These are phyloP conservation scores for Cyclargus thomasi DNA, from an alignment of 1,140 invertebrate species.

Conservation along the genomic window DNA sequence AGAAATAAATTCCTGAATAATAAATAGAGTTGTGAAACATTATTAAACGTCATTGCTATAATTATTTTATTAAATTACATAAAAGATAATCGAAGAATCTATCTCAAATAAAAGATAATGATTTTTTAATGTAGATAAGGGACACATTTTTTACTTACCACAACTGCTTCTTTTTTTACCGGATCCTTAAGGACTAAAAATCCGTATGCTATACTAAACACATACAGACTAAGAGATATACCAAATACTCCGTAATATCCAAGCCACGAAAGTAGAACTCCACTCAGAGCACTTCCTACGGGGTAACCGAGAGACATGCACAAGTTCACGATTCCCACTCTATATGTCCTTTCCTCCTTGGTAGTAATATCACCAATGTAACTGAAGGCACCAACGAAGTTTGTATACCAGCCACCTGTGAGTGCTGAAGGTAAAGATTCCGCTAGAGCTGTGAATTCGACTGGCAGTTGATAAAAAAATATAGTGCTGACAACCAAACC, in stretches of 20 bases:
- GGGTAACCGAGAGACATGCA: constrained; percentile 87
- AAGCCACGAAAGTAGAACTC: constrained; percentile 80
- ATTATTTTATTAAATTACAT: background rate
- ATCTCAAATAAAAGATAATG: background rate
- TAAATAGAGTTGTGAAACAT: background rate
- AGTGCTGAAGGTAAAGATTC: constrained; percentile 86
- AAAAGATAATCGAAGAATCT: background rate
- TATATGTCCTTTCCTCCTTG: constrained; percentile 83
- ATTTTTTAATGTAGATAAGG: background rate
- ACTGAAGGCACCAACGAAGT: constrained; percentile 93
- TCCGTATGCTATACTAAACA: constrained; percentile 83
- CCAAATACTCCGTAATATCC: constrained; percentile 89
- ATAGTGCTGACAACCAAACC: constrained; percentile 87
- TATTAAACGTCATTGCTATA: too few relatives aligned
- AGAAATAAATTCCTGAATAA: constrained; percentile 21
- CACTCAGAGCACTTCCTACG: constrained; percentile 85
- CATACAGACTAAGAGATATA: constrained; percentile 82
- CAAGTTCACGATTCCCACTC: constrained; percentile 90
- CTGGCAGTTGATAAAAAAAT: constrained; percentile 83
- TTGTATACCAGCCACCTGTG: constrained; percentile 89
- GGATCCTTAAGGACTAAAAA: constrained; percentile 78
- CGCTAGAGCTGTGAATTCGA: constrained; percentile 83
- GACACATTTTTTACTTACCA: constrained; percentile 28
- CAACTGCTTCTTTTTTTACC: constrained; percentile 43
- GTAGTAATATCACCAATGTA: constrained; percentile 92